Percentiles rank a stretch among this genome's conserved stretches.
Evolutionary conservation across 2,888 invertebrate genomes (phyloP).

Genomic region (Idaea straminata): DNA sequence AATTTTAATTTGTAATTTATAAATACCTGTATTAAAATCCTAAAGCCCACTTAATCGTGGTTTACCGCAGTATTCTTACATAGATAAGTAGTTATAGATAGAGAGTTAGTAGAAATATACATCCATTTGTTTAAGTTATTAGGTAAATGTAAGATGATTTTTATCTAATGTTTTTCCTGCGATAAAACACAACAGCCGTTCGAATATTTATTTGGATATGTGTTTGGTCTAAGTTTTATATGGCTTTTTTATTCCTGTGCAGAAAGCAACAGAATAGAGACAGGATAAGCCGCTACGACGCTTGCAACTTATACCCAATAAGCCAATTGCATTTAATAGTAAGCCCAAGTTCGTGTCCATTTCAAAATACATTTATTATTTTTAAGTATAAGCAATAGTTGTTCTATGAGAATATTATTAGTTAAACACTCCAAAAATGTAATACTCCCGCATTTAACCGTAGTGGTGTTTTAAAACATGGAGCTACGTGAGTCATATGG

Average conservation of each 20-base stretch:
- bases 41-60: constrained; percentile 32
- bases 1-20: constrained; percentile 23
- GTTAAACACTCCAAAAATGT: too few species aligned
- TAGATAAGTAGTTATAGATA: constrained; percentile 12
- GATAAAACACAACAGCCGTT: constrained; percentile 17
- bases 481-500: too few species aligned
- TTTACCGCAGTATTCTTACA: constrained; percentile 29
- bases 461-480: too few species aligned
- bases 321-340: too few species aligned
- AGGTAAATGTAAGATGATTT: constrained; percentile 7
- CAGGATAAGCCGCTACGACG: too few species aligned
- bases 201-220: constrained; percentile 11
- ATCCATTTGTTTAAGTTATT: not conserved
- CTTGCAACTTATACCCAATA: too few species aligned
- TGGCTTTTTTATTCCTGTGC: not conserved
- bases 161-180: constrained; percentile 12
- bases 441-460: too few species aligned
- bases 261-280: not conserved
- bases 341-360: too few species aligned
- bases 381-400: too few species aligned
- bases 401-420: too few species aligned
- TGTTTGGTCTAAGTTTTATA: constrained; percentile 3
- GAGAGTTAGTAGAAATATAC: not conserved
- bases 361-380: too few species aligned
- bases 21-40: constrained; percentile 58